phyloP scores from a whole-genome alignment of 1,140 invertebrate species.

The Melitaea cinxia region DNA sequence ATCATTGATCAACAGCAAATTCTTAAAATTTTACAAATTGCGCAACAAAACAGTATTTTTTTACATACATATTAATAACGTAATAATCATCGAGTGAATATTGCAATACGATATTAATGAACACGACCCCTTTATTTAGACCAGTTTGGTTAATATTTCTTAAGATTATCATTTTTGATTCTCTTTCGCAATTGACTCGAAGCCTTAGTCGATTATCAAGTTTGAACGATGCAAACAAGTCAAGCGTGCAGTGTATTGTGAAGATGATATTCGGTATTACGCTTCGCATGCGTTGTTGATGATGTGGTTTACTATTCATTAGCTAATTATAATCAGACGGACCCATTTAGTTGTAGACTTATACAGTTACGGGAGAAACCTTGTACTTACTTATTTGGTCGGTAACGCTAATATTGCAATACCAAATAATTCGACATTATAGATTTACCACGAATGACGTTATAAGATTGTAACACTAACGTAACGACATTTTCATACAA shows the following conservation, averaged over 20 bases:
- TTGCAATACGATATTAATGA: constrained; percentile 21
- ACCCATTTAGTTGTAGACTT: neutral
- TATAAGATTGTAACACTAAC: too few relatives aligned
- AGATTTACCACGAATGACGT: too few relatives aligned
- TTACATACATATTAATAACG: neutral
- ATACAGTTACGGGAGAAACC: neutral
- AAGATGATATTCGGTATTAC: neutral
- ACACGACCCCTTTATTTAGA: constrained; percentile 23
- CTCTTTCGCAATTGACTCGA: neutral
- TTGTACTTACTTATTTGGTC: too few relatives aligned
- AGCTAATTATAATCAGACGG: neutral
- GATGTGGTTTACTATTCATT: neutral
- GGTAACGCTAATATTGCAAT: too few relatives aligned
- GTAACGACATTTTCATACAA: too few relatives aligned
- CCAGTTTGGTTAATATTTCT: constrained; percentile 22
- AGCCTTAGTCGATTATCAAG: neutral
- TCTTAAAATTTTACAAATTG: neutral
- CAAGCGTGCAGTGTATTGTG: neutral
- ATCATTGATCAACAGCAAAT: neutral
- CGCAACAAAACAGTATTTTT: neutral
- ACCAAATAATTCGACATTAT: too few relatives aligned
- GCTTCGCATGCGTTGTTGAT: neutral
- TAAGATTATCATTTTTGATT: constrained; percentile 17
- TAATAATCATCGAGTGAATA: constrained; percentile 9
- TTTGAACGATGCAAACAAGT: neutral